A percentile compares a stretch with the other conserved stretches of the same genome.
Conservation (phyloP, 2,113 vertebrate species). For the Chaenocephalus aceratus region DNA sequence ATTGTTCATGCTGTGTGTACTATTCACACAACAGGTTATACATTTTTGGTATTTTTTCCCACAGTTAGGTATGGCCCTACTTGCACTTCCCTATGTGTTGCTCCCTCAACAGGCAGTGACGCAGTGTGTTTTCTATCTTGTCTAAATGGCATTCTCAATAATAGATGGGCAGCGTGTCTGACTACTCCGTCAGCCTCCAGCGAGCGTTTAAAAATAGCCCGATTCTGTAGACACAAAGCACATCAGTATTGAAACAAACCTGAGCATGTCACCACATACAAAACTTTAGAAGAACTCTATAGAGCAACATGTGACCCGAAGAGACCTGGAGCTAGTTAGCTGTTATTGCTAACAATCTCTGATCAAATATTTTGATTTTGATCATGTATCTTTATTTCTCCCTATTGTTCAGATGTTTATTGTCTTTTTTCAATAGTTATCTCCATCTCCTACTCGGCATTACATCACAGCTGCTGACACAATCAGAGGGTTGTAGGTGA, state of each 20-base stretch:
- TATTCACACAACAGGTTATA: background rate
- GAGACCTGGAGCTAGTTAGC: background rate
- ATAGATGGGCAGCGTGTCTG: conserved; percentile 25
- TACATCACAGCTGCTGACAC: conserved; percentile 65
- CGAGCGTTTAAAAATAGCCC: conserved; percentile 6
- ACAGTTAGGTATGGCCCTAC: background rate
- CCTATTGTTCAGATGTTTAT: conserved; percentile 5
- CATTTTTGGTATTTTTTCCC: background rate
- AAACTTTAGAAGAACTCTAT: background rate
- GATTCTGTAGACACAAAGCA: conserved; percentile 7
- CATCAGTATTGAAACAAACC: conserved; percentile 21
- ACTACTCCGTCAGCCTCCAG: background rate
- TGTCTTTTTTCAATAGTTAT: background rate
- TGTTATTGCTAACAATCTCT: background rate
- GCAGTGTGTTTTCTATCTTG: conserved; percentile 1
- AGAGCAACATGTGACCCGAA: background rate
- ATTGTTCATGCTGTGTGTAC: background rate
- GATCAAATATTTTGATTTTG: too few relatives aligned
- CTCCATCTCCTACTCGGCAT: conserved; percentile 40
- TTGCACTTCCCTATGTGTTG: background rate
- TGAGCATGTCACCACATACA: background rate
- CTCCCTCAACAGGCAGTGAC: background rate
- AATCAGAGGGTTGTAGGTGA: conserved; percentile 57
- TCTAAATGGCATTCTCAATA: conserved; percentile 26
- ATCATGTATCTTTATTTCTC: conserved; percentile 3